Evolutionary conservation across 2,113 vertebrate genomes (phyloP), one percentile per base, ranked within the genome.

Genomic region (Sphyrna mokarran): DNA sequence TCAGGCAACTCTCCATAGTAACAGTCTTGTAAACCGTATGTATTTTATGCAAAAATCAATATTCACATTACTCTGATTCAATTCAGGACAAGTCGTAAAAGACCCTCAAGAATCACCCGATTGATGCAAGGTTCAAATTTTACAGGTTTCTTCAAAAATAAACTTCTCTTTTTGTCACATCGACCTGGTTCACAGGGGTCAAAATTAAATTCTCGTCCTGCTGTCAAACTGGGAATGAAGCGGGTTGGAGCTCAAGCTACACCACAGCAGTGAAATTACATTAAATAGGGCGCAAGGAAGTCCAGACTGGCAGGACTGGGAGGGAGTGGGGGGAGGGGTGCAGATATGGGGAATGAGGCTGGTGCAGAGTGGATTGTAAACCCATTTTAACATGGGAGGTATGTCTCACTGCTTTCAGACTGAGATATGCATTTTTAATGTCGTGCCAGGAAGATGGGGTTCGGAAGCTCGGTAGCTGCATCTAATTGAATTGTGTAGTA

Each of bases 31-130:
- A 91, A 91, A 37, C 61, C 18, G 2, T 90, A 33, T 58, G 54
- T 61, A 93, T 66, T 33, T 93, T 66, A 68, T 93, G 89, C 61
- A 93, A 93, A 37, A 93, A 93, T 93, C 61, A 66, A 93, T 93
- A 63, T 29, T 91, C 10, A 54, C 89, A 93, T 91, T 91, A 93
- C 89, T 6, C 80, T 93, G 89, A 66, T 93, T 16, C 89, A 93
- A 37, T 37, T 93, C 89, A 66, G 89, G n/a, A n/a, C 54, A 91
- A 63, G 87, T 37, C 61, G 20, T 66, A n/a, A 66, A 93, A 61
- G 16, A 93, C n/a, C 58, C 61, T 18, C 58, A n/a, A 7, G 13
- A 1, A 58, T 18, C 29, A 9, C 61, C n/a, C 6, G n/a, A 93
- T 61, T 66, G 22, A 40, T 66, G 89, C 66, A 66, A 37, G 89